Evolutionary conservation across 2,113 vertebrate genomes (phyloP), one percentile per base, ranked within the genome.

Genomic region (Paratilapia polleni): DNA sequence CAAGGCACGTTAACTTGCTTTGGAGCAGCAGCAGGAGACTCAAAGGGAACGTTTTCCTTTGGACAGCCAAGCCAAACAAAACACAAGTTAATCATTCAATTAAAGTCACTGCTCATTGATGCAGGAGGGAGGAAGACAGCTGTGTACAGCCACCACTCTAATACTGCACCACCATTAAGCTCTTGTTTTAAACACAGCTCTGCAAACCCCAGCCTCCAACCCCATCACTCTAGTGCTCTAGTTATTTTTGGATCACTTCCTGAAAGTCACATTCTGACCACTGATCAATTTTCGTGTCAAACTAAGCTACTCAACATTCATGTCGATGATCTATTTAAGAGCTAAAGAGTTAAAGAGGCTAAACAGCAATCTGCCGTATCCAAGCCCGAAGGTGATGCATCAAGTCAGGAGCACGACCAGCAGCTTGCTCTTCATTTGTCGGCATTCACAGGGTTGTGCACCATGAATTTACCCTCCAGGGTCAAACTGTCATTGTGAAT

Each of bases 21-120:
- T 81, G 31, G 22, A 77, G 62, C 17, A 60, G 43, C 79, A 78
- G 68, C 26, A 77, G 62, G 47, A 73, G 57, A 78, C 49, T 47
- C 41, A 54, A 81, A 70, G 57, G 57, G 20, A 82, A 2, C 62
- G 36, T 62, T 82, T 82, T 43, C 57, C 70, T 78, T 81, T 26
- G 34, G 84, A 78, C 60, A 62, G 31, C 43, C 19, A 43, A 77
- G 47, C 31, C n/a, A 62, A 78, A 82, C 43, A 73, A 56, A 86
- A 61, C 28, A 49, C 34, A 78, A 82, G 84, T 86, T 59, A 81
- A 77, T 81, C 56, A 70, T 68, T 81, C 63, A 56, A 43, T 80
- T 80, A 75, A 70, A 59, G 60, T 76, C 78, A 61, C 36, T 86
- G 62, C 26, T 77, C 56, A 81, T 70, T 81, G 43, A 77, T 0